A percentile compares a stretch with the other conserved stretches of the same genome.
Evolutionary conservation across 2,797 vertebrate genomes (phyloP).

Genomic region (Chloroceryle inda): DNA sequence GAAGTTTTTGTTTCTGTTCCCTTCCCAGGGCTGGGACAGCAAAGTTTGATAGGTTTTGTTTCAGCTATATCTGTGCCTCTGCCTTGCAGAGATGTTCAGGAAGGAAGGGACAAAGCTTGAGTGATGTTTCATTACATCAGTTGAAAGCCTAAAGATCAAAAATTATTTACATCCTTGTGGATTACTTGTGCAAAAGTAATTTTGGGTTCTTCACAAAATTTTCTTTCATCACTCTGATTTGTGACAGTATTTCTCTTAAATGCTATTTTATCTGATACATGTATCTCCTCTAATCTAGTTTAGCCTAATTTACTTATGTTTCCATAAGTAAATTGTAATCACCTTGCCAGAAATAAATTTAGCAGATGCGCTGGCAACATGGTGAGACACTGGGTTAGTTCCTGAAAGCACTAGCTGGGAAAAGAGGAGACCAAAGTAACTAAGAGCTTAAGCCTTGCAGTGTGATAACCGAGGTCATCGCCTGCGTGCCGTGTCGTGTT

Average conservation of each 20-base stretch:
- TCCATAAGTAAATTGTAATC: background rate
- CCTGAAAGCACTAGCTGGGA: background rate
- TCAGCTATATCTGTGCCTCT: background rate
- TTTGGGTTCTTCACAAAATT: background rate
- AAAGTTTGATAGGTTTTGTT: background rate
- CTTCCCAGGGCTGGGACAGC: background rate
- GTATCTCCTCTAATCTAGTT: background rate
- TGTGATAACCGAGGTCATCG: background rate
- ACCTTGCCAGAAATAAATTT: background rate
- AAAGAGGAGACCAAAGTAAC: background rate
- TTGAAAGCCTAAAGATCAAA: background rate
- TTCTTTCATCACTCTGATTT: background rate
- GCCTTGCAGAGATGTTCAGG: background rate
- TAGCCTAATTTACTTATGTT: background rate
- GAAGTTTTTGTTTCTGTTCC: background rate
- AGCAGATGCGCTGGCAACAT: background rate
- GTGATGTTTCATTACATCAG: background rate
- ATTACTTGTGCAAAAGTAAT: background rate
- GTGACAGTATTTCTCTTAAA: background rate
- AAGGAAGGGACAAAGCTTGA: background rate
- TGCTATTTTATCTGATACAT: background rate
- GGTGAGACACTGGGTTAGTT: background rate
- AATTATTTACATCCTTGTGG: background rate
- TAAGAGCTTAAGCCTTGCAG: background rate
- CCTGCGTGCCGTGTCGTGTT: background rate